Base-by-base conservation (phyloP, 2,888 invertebrate species). In the Hedychridium roseum region DNA sequence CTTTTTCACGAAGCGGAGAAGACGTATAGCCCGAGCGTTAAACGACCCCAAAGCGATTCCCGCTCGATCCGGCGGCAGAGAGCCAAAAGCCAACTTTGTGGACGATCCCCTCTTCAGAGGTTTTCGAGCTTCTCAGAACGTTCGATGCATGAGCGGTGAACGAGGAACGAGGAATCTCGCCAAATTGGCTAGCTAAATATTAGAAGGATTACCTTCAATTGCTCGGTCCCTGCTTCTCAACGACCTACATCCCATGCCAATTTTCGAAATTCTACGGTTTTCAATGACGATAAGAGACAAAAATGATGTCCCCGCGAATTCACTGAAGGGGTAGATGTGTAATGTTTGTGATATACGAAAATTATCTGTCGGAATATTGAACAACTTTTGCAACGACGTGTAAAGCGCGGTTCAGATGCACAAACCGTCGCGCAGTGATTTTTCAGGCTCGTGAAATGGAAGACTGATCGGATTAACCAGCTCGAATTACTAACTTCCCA, bases 401-500 rank as follows among this genome's bases (percentile, higher is more conserved):
- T 17, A 31, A 15, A 17, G 28, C 35, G 14, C 28, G 32, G 35
- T 34, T 42, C 42, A 21, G 46, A 51, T 34, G 45, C 39, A 31
- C 45, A 30, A 40, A 34, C 27, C 47, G 36, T 18, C 34, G 49
- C 23, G 37, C 35, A 47, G 53, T 59, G 55, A 58, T 62, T 64
- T 59, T 54, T 60, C 52, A 54, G 56, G 23, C 50, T 57, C 48
- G 48, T 51, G 69, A 64, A 70, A 70, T 43, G 57, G 49, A 64
- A 66, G 64, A 66, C 65, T 62, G 60, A 72, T 66, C 71, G 68
- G 72, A 73, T 73, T 73, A 73, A 62, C 53, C 44, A 51, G 56
- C 60, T 73, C 71, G 63, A 71, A 70, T 71, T 68, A 69, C 68
- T 47, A 27, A 60, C 64, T 55, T 52, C 54, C 43, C 47, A 34